Evolutionary conservation across 2,888 invertebrate species (phyloP), one percentile per base, ranked within the genome.

Genomic region (Cecidostiba fungosa): DNA sequence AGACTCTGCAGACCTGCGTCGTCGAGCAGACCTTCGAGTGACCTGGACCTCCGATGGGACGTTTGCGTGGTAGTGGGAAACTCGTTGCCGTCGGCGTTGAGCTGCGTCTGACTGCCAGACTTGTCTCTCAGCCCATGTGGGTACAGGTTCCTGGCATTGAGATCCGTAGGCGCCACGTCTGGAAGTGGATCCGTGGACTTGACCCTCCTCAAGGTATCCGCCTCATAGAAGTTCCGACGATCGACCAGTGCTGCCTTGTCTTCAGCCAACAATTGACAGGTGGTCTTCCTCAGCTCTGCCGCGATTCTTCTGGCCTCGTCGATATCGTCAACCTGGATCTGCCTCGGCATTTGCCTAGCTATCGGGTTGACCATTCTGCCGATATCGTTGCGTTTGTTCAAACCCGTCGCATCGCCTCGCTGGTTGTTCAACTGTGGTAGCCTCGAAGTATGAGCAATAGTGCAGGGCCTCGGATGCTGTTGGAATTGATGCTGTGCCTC

Each of bases 341-440:
- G 90, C 54, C 91, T 87, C 0, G 92, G 92, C 82, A 92, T 89
- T 43, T 92, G 92, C 12, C 91, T 89, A 0, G 90, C 88, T 6
- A 97, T 96, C 0, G 96, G 96, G 92, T 97, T 97, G 73, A 96
- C 95, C 88, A 96, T 96, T 90, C 96, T 95, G 83, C 96, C 95
- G 86, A 96, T 96, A 90, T 96, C 96, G 91, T 94, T 93, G 36
- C 93, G 90, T 86, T 93, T 94, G 84, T 91, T 92, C 39, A 91
- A 72, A 47, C 94, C 95, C 84, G 94, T 94, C 66, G 95, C 94
- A 23, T 96, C 95, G 69, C 96, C 96, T 77, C 97, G 94, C 92
- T 97, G 97, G 92, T 97, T 97, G 90, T 97, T 97, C 50, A 97
- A 90, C 90, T 95, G 95, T 1, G 91, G 92, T 10, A 92, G 59